Conservation (phyloP, 2,888 invertebrate genomes). For the Strigamia crassipes region DNA sequence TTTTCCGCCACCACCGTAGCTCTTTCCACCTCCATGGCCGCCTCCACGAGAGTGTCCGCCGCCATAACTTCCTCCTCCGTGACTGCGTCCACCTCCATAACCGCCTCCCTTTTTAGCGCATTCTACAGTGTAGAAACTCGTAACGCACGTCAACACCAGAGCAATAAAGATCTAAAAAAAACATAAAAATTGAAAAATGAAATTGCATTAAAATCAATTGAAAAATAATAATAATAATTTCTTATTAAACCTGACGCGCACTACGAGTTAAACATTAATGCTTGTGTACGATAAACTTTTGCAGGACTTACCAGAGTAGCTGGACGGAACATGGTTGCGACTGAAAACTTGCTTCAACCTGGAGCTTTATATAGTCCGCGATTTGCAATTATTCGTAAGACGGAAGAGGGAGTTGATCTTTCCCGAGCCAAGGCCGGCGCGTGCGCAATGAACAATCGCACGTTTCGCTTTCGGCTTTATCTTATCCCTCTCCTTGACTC, state of each 20-base stretch:
- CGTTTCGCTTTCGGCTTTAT: background rate
- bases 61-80: background rate
- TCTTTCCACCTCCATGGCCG: background rate
- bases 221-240: background rate
- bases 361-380: background rate
- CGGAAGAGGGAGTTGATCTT: conserved; percentile 1
- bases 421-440: conserved; percentile 12
- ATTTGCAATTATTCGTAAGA: background rate
- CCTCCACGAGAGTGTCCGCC: background rate
- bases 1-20: background rate
- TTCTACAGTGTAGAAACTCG: background rate
- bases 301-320: background rate
- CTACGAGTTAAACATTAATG: too few species aligned
- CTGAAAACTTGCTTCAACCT: background rate
- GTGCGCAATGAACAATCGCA: background rate
- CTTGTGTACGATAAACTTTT: too few species aligned
- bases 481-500: background rate
- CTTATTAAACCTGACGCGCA: too few species aligned
- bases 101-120: background rate
- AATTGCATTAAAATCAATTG: background rate
- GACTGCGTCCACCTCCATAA: background rate
- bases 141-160: background rate
- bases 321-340: background rate
- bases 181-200: background rate
- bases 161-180: background rate